phyloP scores from a whole-genome alignment of 2,888 invertebrate species.

The Platerodrilus igneus region DNA sequence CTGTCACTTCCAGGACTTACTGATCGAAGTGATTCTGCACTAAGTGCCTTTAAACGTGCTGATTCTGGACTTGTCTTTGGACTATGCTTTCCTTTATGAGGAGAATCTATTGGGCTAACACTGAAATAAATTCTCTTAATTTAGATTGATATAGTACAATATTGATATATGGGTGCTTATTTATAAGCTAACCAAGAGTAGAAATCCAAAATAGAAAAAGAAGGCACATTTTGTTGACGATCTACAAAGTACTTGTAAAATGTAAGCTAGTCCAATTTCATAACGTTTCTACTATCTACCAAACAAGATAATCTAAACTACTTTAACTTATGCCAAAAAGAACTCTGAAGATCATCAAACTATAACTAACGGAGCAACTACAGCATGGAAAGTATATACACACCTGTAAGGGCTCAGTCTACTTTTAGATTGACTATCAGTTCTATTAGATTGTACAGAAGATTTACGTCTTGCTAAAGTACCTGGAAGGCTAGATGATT shows the following conservation, averaged over 20 bases:
- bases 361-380: too few relatives aligned
- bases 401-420: slow-evolving; percentile 43
- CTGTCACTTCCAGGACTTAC: slow-evolving; percentile 88
- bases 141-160: too few relatives aligned
- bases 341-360: too few relatives aligned
- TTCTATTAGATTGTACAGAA: slow-evolving; percentile 49
- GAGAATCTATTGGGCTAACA: slow-evolving; percentile 52
- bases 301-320: too few relatives aligned
- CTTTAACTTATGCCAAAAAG: too few relatives aligned
- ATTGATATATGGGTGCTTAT: not conserved
- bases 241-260: not conserved
- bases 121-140: slow-evolving; percentile 14
- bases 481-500: slow-evolving; percentile 42
- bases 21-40: slow-evolving; percentile 82
- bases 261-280: not conserved
- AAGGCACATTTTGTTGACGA: not conserved
- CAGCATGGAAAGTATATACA: too few relatives aligned
- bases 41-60: slow-evolving; percentile 68
- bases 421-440: slow-evolving; percentile 20
- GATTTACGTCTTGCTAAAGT: slow-evolving; percentile 62
- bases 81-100: slow-evolving; percentile 37
- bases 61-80: slow-evolving; percentile 47
- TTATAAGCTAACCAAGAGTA: not conserved
- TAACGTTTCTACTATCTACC: too few relatives aligned
- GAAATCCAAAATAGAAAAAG: not conserved